A percentile compares a stretch with the other conserved stretches of the same genome.
phyloP scores from a whole-genome alignment of 2,888 invertebrate genomes.

The Drosophila leonis region DNA sequence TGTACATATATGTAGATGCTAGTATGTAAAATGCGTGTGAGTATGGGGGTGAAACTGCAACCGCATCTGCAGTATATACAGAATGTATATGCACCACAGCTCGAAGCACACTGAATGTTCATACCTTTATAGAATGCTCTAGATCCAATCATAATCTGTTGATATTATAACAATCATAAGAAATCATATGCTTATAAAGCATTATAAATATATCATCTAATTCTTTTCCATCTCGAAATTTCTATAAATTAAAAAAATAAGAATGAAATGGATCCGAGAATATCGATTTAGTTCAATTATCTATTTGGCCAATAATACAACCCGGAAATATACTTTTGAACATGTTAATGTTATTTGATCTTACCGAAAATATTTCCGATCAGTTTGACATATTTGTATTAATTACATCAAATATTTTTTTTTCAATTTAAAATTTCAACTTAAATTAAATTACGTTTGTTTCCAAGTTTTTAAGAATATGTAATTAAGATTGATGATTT shows the following conservation, averaged over 20 bases:
- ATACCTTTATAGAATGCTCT: conserved; percentile 27
- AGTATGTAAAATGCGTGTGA: conserved; percentile 18
- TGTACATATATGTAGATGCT: conserved; percentile 2
- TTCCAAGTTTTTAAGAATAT: no score
- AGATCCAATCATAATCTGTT: conserved; percentile 20
- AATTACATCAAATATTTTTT: no score
- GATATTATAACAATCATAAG: conserved; percentile 1
- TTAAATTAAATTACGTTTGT: no score
- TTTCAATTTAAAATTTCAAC: neutral
- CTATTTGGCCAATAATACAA: neutral
- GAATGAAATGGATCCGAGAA: neutral
- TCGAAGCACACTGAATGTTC: conserved; percentile 7
- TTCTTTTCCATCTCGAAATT: no score
- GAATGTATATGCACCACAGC: conserved; percentile 18
- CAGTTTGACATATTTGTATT: neutral
- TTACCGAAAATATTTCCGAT: neutral
- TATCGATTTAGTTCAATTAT: neutral
- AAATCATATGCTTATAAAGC: neutral
- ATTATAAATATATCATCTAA: no score
- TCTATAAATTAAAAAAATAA: no score
- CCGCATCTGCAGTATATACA: conserved; percentile 37
- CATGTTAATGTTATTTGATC: neutral
- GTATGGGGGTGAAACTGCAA: conserved; percentile 37
- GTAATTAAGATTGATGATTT: neutral
- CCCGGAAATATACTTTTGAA: neutral